Evolutionary conservation across 37 sponge, comb jelly and placozoan species (phyloP).

Genomic region (Theonella swinhoei): DNA sequence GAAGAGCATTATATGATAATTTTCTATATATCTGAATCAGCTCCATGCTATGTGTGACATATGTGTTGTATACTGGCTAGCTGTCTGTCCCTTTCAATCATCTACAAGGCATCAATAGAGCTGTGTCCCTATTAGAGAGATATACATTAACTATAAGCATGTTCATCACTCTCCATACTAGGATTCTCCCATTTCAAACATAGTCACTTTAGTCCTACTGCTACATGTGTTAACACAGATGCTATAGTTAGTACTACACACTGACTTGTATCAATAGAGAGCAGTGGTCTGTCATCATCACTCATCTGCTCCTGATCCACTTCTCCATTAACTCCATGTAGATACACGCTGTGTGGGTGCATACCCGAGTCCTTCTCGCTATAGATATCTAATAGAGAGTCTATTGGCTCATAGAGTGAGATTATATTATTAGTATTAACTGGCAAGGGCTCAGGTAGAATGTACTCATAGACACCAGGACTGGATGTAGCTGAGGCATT

Average conservation of each 20-base stretch:
- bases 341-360: not conserved
- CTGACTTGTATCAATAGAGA: not conserved
- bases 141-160: too few species aligned
- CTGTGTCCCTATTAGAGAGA: too few species aligned
- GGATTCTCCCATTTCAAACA: too few species aligned
- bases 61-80: too few species aligned
- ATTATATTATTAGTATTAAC: not conserved
- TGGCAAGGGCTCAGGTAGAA: not conserved
- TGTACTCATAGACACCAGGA: not conserved
- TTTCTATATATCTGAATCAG: too few species aligned
- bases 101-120: too few species aligned
- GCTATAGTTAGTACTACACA: not conserved
- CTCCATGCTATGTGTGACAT: too few species aligned
- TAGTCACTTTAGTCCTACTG: too few species aligned
- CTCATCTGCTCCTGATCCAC: not conserved
- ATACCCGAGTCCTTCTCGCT: not conserved
- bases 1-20: not conserved
- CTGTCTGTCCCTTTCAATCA: too few species aligned
- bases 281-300: not conserved
- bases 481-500: not conserved
- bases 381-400: not conserved
- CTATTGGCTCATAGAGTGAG: not conserved
- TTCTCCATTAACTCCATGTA: not conserved
- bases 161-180: too few species aligned
- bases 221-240: too few species aligned